A percentile compares a stretch with the other conserved stretches of the same genome.
Evolutionary conservation across 2,888 invertebrate species (phyloP).

Genomic region (Acleris holmiana): DNA sequence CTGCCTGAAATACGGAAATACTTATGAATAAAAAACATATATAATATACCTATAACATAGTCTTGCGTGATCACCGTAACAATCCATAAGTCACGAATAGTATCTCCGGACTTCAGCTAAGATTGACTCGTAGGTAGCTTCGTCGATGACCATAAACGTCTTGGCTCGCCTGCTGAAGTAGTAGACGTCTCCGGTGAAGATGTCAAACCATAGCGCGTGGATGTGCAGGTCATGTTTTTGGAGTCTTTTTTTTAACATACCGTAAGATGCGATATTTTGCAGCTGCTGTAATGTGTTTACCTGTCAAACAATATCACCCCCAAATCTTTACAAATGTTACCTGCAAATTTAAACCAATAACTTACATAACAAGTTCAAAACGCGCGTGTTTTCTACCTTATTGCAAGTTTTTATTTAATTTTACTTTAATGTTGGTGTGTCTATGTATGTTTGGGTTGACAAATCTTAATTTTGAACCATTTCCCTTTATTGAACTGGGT

Average conservation of each 20-base stretch:
- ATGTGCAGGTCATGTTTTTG: constrained; percentile 93
- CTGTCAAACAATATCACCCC: constrained; percentile 69
- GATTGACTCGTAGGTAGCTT: constrained; percentile 89
- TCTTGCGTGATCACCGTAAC: too few species aligned
- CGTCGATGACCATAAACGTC: constrained; percentile 93
- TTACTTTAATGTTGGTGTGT: too few species aligned
- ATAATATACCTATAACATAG: too few species aligned
- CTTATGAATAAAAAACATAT: too few species aligned
- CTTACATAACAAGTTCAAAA: too few species aligned
- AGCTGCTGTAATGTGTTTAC: constrained; percentile 95
- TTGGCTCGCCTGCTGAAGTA: constrained; percentile 96
- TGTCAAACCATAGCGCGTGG: constrained; percentile 98
- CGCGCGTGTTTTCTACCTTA: too few species aligned
- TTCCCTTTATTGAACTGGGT: too few species aligned
- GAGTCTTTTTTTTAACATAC: constrained; percentile 92
- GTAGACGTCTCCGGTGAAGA: constrained; percentile 97
- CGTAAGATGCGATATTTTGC: constrained; percentile 96
- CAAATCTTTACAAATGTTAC: background rate
- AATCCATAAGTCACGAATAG: constrained; percentile 84
- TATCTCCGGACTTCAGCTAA: constrained; percentile 90
- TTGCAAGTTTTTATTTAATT: too few species aligned
- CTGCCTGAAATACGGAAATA: too few species aligned
- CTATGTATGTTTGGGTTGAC: too few species aligned
- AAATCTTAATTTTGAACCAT: too few species aligned
- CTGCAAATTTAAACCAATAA: too few species aligned